Conservation (phyloP, 2,888 invertebrate species). For the Drosophila parthenogenetica region DNA sequence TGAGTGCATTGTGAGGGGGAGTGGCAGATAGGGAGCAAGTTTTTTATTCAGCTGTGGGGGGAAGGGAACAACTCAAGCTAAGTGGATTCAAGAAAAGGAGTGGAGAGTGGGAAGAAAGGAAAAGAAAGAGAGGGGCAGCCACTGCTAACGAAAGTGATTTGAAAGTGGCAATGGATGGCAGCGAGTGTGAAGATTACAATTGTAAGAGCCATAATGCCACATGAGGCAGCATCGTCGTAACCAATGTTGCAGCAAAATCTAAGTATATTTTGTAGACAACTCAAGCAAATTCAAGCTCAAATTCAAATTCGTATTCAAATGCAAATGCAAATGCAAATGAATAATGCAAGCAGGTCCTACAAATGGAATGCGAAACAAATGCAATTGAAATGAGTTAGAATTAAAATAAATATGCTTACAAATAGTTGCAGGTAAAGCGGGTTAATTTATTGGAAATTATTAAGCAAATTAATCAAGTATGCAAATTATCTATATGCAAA, state of each 20-base stretch:
- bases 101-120: not conserved
- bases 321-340: slow-evolving; percentile 1
- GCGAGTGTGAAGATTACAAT: slow-evolving; percentile 46
- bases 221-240: slow-evolving; percentile 4
- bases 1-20: not conserved
- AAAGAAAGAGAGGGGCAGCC: not conserved
- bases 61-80: slow-evolving; percentile 20
- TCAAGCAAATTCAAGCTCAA: slow-evolving; percentile 7
- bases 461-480: no score
- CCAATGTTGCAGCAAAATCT: slow-evolving; percentile 1
- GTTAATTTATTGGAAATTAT: no score
- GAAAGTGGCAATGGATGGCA: slow-evolving; percentile 49
- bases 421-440: not conserved
- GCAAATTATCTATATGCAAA: no score
- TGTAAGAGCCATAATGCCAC: slow-evolving; percentile 15
- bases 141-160: slow-evolving; percentile 51
- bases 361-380: not conserved
- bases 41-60: not conserved
- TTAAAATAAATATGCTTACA: not conserved
- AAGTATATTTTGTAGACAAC: slow-evolving; percentile 1
- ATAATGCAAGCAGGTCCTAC: not conserved
- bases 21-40: slow-evolving; percentile 2
- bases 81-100: slow-evolving; percentile 22
- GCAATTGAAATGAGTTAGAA: not conserved
- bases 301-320: not conserved